phyloP scores from a whole-genome alignment of 1,140 invertebrate species.

The Atopsyche davidsoni region DNA sequence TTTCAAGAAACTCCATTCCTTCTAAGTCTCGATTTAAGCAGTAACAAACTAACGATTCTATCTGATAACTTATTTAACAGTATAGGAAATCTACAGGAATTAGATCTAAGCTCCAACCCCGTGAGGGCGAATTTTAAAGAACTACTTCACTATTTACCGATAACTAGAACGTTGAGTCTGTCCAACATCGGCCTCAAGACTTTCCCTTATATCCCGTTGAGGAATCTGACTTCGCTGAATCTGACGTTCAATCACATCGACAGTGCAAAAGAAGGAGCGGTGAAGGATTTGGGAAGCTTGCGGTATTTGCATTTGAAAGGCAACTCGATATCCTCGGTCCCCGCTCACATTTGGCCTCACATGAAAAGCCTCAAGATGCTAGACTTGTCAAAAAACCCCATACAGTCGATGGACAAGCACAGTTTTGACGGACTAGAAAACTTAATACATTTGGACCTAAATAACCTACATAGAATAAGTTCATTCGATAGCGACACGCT shows the following conservation, averaged over 20 bases:
- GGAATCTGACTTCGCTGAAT: conserved; percentile 67
- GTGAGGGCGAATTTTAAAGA: conserved; percentile 81
- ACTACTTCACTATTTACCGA: conserved; percentile 80
- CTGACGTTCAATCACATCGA: conserved; percentile 68
- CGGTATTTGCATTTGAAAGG: conserved; percentile 60
- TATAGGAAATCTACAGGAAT: conserved; percentile 64
- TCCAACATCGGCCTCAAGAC: conserved; percentile 66
- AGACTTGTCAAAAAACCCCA: conserved; percentile 60
- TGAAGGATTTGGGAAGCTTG: conserved; percentile 57
- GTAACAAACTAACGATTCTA: conserved; percentile 76
- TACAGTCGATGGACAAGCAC: conserved; percentile 47
- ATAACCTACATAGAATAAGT: conserved; percentile 52
- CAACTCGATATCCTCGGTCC: conserved; percentile 60
- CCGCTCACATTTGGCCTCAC: conserved; percentile 55
- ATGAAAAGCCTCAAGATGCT: conserved; percentile 54
- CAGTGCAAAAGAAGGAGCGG: conserved; percentile 53
- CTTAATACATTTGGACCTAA: conserved; percentile 51
- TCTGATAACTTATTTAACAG: conserved; percentile 86
- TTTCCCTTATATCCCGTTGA: conserved; percentile 65
- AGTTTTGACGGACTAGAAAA: conserved; percentile 52
- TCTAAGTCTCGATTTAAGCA: conserved; percentile 68
- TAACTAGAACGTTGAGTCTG: conserved; percentile 68
- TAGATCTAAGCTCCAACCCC: conserved; percentile 77
- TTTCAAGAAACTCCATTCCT: conserved; percentile 76
- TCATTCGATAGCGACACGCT: conserved; percentile 61